Base-by-base conservation (phyloP, 2,797 vertebrate species). In the Toxotes lorentzi region DNA sequence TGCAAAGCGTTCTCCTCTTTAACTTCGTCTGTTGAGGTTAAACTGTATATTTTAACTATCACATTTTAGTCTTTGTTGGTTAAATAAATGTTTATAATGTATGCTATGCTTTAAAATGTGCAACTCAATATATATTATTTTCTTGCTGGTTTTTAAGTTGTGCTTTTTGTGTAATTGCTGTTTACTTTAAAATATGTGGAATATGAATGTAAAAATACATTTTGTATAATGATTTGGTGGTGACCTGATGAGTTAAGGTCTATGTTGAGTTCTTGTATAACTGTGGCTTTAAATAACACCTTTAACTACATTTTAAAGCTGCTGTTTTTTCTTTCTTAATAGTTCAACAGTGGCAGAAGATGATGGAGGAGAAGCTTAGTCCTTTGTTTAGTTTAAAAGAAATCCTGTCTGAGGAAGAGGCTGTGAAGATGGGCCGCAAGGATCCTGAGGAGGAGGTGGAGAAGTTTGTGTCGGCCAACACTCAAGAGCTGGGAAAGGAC, bases 281-380 rank as follows among this genome's bases (percentile, higher is more conserved):
- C 19, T 54, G 8, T 35, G 7, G 16, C 19, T 34, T 40, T 40
- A 24, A 70, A 40, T 30, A 1, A 40, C 41, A 43, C 23, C 32
- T 9, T 40, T 41, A 27, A 45, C 13, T 47, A 10, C 7, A 24
- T 70, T 35, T 47, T 10, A 19, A 35, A 45, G 14, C n/a, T 21
- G 11, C 3, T 48, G 9, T 35, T 61, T 34, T 69, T 57, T 35
- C 38, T 61, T 40, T 67, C 10, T 12, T 17, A 56, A 60, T 79
- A 98, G 97, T 98, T 78, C 88, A 94, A 5, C 97, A 98, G 68
- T 98, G 97, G 97, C 95, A 97, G 90, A 97, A 97, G 91, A 94
- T 95, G 2, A 94, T 96, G 38, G 97, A 98, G 91, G 97, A 98
- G 86, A 97, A 97, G 89, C 92, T 98, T 79, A 89, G 91, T 0